Evolutionary conservation across 2,797 vertebrate species (phyloP), one percentile per base, ranked within the genome.

Genomic region (Artibeus lituratus): DNA sequence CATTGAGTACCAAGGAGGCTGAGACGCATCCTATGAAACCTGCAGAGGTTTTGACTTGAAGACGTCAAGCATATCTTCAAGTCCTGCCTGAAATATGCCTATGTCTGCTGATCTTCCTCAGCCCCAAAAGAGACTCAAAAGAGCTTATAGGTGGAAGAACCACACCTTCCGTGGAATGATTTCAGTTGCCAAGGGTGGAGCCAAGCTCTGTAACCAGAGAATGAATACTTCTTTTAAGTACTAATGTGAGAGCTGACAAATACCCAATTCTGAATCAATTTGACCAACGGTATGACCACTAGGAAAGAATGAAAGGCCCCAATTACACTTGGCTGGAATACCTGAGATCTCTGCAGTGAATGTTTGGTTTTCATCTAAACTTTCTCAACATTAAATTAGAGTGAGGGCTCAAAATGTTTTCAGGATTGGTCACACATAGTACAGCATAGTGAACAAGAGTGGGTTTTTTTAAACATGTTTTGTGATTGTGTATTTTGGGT

Each of bases 51-150:
- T 96, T 94, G 42, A 59, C n/a, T 94, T 90, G 59, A 67, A 91
- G 81, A 55, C 1, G 2, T 73, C n/a, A 67, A 82, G 72, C 32
- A 16, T 18, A 53, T 57, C 12, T 87, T 42, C 32, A 67, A 32
- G 47, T 12, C n/a, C n/a, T 96, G 90, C 92, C 95, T 98, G 98
- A 98, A 98, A 95, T 98, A 84, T 98, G 98, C 98, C 98, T 98
- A 98, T 98, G 98, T 96, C 96, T 97, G 94, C 97, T 98, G 97
- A 97, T 98, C 96, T 91, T 98, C 49, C 90, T 90, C 65, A 69
- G 15, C 49, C 87, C 44, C 29, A 24, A 37, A 11, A 16, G 24
- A 89, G 76, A 47, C 18, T 42, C 67, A 21, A 39, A 92, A 72
- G 47, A 82, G 11, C 39, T 65, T 44, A 51, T 15, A 26, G n/a